These are phyloP conservation scores for Cyprinella venusta DNA, from an alignment of 2,797 vertebrate species.

Conservation along the genomic window DNA sequence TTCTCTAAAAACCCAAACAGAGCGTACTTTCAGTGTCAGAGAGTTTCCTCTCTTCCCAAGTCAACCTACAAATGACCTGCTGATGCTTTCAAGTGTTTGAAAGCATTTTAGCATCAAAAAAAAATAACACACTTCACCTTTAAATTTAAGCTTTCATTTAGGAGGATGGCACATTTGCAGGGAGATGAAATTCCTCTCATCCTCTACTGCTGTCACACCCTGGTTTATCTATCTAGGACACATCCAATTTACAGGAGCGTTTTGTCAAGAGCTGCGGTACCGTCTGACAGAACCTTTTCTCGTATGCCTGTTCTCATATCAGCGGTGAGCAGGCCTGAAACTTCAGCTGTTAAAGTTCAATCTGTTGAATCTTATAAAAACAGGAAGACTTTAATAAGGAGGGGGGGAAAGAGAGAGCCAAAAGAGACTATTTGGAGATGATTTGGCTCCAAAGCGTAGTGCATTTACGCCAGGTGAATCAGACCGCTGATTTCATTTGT, in stretches of 20 bases:
- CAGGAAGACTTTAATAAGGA: neutral
- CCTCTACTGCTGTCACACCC: constrained; percentile 5
- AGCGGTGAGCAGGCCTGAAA: constrained; percentile 22
- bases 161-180: neutral
- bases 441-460: neutral
- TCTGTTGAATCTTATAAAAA: neutral
- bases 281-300: neutral
- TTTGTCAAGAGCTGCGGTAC: constrained; percentile 15
- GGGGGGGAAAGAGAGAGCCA: too few relatives aligned
- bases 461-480: neutral
- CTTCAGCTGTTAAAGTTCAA: neutral
- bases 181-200: constrained; percentile 13
- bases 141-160: constrained; percentile 15
- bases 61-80: neutral
- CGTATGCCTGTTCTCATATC: constrained; percentile 9
- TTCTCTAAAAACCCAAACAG: neutral
- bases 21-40: neutral
- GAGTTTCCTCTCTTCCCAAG: neutral
- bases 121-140: constrained; percentile 14
- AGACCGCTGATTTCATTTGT: neutral
- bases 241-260: constrained; percentile 22
- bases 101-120: neutral
- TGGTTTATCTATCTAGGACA: constrained; percentile 43
- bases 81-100: neutral
- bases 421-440: neutral